Evolutionary conservation across 2,888 invertebrate species (phyloP).

Genomic region (Cryptophagus acutangulus): DNA sequence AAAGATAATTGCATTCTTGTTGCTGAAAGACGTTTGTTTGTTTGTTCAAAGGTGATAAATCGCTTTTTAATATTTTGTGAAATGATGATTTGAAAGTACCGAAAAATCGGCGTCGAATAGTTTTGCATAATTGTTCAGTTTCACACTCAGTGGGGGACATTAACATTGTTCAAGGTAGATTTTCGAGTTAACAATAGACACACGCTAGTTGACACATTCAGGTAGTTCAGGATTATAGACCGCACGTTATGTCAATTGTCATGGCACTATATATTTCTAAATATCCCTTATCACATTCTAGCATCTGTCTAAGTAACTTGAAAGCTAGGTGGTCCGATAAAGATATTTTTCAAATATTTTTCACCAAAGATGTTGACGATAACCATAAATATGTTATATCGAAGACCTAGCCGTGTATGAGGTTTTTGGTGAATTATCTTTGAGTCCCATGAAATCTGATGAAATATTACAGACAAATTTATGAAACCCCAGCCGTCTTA

Average conservation of each 20-base stretch:
- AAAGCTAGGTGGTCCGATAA: constrained; percentile 18
- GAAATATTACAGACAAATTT: no score
- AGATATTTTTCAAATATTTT: background rate
- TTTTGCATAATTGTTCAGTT: constrained; percentile 7
- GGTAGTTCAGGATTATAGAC: constrained; percentile 21
- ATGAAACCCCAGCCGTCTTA: no score
- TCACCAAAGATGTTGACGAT: background rate
- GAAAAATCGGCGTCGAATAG: no score
- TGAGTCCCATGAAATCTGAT: no score
- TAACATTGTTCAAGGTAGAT: constrained; percentile 6
- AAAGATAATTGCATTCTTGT: no score
- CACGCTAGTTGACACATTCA: constrained; percentile 23
- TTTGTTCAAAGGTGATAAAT: no score
- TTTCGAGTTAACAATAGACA: constrained; percentile 12
- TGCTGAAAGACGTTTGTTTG: no score
- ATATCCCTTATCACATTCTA: constrained; percentile 20
- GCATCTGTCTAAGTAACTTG: constrained; percentile 17
- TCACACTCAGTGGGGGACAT: constrained; percentile 3
- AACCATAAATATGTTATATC: background rate
- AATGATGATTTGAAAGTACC: no score
- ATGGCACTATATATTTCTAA: constrained; percentile 22
- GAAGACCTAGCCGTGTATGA: background rate
- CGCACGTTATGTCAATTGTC: constrained; percentile 24
- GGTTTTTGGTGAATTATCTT: background rate
- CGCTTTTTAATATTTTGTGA: no score